Evolutionary conservation across 2,113 vertebrate genomes (phyloP).

Genomic region (Xiphophorus couchianus): DNA sequence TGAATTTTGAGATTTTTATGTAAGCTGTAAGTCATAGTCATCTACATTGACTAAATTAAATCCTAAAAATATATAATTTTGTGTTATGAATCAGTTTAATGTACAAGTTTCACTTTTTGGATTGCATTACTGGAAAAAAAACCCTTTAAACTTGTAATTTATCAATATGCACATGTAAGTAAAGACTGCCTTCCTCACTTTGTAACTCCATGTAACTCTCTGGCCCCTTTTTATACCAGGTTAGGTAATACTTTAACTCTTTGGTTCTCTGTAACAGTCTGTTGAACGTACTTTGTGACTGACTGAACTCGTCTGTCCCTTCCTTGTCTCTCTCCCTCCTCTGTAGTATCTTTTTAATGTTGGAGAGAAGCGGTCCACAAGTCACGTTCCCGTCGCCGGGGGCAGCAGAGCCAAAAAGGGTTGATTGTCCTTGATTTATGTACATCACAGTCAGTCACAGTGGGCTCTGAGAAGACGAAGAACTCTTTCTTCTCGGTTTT

Average conservation of each 20-base stretch:
- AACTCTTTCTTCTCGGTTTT: constrained; percentile 37
- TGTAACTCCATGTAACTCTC: constrained; percentile 26
- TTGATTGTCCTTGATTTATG: constrained; percentile 76
- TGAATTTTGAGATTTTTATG: no score
- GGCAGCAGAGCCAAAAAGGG: constrained; percentile 51
- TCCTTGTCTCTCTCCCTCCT: constrained; percentile 1
- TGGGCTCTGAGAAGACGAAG: constrained; percentile 68
- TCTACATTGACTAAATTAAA: no score
- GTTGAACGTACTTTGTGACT: constrained; percentile 58
- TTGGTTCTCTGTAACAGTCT: constrained; percentile 79
- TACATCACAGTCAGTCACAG: constrained; percentile 79
- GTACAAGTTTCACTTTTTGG: neutral
- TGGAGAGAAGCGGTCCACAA: constrained; percentile 39
- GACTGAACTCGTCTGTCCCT: constrained; percentile 38
- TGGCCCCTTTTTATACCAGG: constrained; percentile 38
- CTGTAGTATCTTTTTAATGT: constrained; percentile 42
- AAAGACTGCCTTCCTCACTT: constrained; percentile 19
- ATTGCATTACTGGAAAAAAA: neutral
- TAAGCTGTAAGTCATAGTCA: no score
- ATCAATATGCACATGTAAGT: neutral
- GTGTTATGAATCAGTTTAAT: no score
- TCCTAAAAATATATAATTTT: no score
- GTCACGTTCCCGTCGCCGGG: constrained; percentile 42
- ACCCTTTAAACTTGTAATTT: neutral
- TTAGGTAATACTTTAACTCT: constrained; percentile 63